phyloP scores from a whole-genome alignment of 1,140 invertebrate genomes.

The Neodiprion lecontei region DNA sequence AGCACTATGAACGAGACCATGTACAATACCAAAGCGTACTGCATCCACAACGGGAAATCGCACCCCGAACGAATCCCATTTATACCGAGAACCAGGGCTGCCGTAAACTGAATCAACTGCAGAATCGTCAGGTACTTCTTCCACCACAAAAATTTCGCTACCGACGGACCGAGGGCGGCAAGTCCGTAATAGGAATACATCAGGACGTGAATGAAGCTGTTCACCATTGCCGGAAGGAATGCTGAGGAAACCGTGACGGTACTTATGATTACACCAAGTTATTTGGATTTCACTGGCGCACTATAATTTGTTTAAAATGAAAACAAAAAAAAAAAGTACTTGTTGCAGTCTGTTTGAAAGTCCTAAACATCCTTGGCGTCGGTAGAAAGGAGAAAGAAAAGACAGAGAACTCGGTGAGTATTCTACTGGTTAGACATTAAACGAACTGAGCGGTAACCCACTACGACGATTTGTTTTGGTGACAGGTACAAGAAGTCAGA shows the following conservation, averaged over 20 bases:
- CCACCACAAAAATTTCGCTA: conserved; percentile 90
- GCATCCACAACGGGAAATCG: conserved; percentile 93
- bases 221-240: conserved; percentile 87
- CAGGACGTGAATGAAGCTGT: conserved; percentile 89
- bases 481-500: too few species aligned
- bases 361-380: too few species aligned
- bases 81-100: conserved; percentile 81
- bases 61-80: conserved; percentile 85
- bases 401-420: conserved; percentile 9
- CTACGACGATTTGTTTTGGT: neutral
- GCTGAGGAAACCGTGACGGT: conserved; percentile 64
- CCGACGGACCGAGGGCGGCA: conserved; percentile 79
- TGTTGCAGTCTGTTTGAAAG: too few species aligned
- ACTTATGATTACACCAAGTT: conserved; percentile 9
- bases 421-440: neutral
- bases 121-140: conserved; percentile 92
- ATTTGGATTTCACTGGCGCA: neutral
- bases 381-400: conserved; percentile 10
- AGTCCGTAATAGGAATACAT: conserved; percentile 95
- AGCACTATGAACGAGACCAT: conserved; percentile 90
- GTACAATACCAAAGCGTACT: conserved; percentile 89
- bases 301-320: too few species aligned
- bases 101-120: conserved; percentile 88
- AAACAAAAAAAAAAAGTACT: too few species aligned
- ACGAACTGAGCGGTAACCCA: neutral